Percentiles rank a stretch among this genome's conserved stretches.
These are phyloP conservation scores for Carassius carassius DNA, from an alignment of 2,113 vertebrate species.

Conservation along the genomic window DNA sequence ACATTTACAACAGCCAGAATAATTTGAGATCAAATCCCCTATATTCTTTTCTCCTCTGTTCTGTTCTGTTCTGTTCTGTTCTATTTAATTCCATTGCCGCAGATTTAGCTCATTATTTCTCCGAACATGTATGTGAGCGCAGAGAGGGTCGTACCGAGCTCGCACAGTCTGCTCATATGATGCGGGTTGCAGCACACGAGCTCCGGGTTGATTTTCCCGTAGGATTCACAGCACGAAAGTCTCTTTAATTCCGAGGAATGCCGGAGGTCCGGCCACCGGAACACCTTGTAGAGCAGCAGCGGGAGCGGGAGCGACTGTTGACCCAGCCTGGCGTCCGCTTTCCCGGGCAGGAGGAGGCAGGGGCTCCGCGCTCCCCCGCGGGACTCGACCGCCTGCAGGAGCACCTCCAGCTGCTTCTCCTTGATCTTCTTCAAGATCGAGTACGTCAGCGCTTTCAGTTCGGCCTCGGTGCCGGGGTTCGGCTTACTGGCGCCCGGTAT, in stretches of 20 bases:
- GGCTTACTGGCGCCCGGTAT: conserved; percentile 80
- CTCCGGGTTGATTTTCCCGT: conserved; percentile 89
- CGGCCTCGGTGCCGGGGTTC: conserved; percentile 83
- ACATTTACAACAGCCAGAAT: background rate
- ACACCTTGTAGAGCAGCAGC: conserved; percentile 93
- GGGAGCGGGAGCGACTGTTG: conserved; percentile 88
- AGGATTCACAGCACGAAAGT: conserved; percentile 94
- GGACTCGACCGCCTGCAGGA: conserved; percentile 93
- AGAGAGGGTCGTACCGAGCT: conserved; percentile 81
- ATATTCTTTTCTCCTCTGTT: background rate
- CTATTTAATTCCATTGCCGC: background rate
- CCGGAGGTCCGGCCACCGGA: conserved; percentile 96
- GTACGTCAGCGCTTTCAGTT: conserved; percentile 92
- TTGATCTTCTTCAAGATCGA: conserved; percentile 90
- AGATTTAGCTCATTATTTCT: background rate
- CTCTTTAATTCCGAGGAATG: conserved; percentile 93
- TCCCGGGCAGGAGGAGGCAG: conserved; percentile 87
- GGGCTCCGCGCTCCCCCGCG: conserved; percentile 88
- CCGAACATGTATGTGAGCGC: background rate
- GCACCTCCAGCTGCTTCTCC: conserved; percentile 92
- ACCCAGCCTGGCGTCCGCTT: conserved; percentile 86
- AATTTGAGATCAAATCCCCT: background rate
- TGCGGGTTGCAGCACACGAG: conserved; percentile 96
- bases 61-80: background rate
- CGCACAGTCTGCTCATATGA: conserved; percentile 96